A percentile compares a stretch with the other conserved stretches of the same genome.
These are phyloP conservation scores for Temnothorax longispinosus DNA, from an alignment of 1,140 invertebrate genomes.

Conservation along the genomic window DNA sequence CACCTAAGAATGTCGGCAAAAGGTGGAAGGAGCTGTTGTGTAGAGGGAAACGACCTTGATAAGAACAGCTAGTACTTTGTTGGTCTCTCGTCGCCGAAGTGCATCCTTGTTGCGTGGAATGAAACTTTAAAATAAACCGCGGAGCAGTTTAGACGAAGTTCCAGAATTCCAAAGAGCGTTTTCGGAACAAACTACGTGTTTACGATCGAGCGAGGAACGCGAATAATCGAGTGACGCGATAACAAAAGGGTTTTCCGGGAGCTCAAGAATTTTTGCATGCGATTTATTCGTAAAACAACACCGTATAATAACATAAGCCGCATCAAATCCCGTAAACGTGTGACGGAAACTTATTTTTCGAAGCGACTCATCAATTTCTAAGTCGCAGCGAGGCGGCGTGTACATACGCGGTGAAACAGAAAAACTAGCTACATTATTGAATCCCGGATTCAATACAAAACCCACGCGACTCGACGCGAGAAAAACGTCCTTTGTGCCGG, in stretches of 20 bases:
- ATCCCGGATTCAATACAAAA: constrained; percentile 1
- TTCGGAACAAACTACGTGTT: neutral
- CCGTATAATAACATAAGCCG: neutral
- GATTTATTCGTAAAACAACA: neutral
- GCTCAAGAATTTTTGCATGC: neutral
- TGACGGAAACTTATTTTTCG: neutral
- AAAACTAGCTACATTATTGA: constrained; percentile 30
- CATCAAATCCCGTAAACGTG: neutral
- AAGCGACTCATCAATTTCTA: neutral
- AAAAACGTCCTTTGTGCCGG: neutral
- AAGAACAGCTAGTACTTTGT: constrained; percentile 36
- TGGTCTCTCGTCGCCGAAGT: neutral
- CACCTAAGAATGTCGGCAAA: constrained; percentile 9
- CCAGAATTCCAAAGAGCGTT: neutral
- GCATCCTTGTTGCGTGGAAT: neutral
- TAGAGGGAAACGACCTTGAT: constrained; percentile 44
- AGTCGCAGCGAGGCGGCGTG: neutral
- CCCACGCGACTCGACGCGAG: neutral
- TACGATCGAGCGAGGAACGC: neutral
- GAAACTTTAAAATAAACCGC: constrained; percentile 22
- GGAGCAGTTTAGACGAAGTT: neutral
- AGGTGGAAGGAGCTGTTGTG: constrained; percentile 27
- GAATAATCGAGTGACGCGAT: neutral
- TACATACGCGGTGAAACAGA: neutral
- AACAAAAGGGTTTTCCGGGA: neutral